A percentile compares a stretch with the other conserved stretches of the same genome.
phyloP scores from a whole-genome alignment of 2,113 vertebrate genomes.

The Rhinopithecus roxellana region DNA sequence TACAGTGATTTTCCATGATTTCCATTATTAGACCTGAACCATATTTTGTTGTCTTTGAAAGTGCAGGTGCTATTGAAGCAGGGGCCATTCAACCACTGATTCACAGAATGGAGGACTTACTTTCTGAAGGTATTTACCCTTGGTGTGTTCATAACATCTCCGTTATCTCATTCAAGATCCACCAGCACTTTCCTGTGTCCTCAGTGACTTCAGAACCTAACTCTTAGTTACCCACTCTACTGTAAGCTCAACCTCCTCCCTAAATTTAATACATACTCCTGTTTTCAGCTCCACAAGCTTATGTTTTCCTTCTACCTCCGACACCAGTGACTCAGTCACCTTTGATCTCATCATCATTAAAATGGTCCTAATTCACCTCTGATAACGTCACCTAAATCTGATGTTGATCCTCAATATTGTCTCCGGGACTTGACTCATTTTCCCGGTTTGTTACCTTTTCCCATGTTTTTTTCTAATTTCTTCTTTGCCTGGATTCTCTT shows the following conservation, averaged over 20 bases:
- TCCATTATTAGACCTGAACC: background rate
- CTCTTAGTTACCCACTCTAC: background rate
- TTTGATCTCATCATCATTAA: background rate
- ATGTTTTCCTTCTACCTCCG: background rate
- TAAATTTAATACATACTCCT: background rate
- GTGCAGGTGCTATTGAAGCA: background rate
- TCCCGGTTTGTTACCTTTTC: background rate
- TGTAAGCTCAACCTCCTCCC: background rate
- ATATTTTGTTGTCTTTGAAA: background rate
- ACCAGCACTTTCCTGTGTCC: background rate
- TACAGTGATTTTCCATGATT: background rate
- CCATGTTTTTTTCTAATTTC: background rate
- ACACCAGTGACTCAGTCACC: background rate
- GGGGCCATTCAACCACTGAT: background rate
- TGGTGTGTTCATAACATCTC: background rate
- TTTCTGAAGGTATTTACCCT: background rate
- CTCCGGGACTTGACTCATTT: background rate
- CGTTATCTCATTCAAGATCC: background rate
- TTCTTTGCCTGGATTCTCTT: background rate
- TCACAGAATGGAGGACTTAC: background rate
- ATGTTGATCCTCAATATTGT: background rate
- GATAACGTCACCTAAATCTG: background rate
- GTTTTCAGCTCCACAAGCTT: background rate
- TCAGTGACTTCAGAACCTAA: background rate
- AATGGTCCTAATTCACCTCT: background rate